Base-by-base conservation (phyloP, 2,888 invertebrate genomes). In the Allolobophora icterica region DNA sequence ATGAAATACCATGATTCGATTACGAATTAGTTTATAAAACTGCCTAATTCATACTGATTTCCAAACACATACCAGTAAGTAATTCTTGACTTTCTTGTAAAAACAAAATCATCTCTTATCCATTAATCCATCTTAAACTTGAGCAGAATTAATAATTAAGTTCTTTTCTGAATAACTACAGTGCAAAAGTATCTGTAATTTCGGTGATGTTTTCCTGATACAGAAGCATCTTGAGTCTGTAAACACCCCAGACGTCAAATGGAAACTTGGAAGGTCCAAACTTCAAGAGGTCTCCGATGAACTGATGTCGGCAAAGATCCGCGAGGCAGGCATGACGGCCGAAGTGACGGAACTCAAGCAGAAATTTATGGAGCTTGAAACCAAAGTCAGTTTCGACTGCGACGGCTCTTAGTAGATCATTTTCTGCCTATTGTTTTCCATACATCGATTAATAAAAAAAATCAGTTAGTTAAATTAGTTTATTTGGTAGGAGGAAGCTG, bases 311-410 rank as follows among this genome's bases (percentile, higher is more conserved):
- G 97, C 98, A 30, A 97, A 98, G 94, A 97, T 99, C 93, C 96
- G 97, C 92, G 99, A 99, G 96, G 98, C 99, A 96, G 98, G 98
- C 94, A 97, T 98, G 0, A 96, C 98, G 89, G 98, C 98, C 0
- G 99, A 99, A 95, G 96, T 99, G 34, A 99, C 99, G 95, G 99
- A 99, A 95, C 96, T 98, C 93, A 97, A 98, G 94, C 97, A 99
- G 92, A 98, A 98, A 96, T 97, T 98, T 93, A 96, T 99, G 99
- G 99, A 99, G 95, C 96, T 99, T 90, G 99, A 99, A 95, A 98
- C 99, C 2, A 98, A 98, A 95, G 96, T 96, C 93, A 89, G 92
- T 34, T 30, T 30, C n/a, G 8, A n/a, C 30, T 90, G 83, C 35
- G 34, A 3, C 30, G 0, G 21, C 15, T n/a, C 71, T 71, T n/a